Evolutionary conservation across 2,797 vertebrate genomes (phyloP).

Genomic region (Ceyx erithaca): DNA sequence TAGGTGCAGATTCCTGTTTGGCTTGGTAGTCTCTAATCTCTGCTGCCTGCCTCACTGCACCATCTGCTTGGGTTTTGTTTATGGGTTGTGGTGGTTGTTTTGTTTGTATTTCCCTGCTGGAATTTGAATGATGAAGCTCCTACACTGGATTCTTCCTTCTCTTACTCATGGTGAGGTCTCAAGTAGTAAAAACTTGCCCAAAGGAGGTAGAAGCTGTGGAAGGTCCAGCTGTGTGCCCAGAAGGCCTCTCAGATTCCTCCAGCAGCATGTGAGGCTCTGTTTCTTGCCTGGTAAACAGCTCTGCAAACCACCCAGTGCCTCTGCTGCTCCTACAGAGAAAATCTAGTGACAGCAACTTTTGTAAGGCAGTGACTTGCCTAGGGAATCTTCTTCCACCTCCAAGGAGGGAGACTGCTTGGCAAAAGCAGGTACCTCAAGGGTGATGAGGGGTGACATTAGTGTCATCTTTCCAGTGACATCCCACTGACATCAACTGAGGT

Average conservation of each 20-base stretch:
- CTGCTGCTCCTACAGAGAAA: not conserved
- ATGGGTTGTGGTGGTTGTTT: not conserved
- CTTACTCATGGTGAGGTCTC: not conserved
- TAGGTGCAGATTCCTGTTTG: not conserved
- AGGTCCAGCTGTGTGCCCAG: not conserved
- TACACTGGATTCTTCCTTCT: not conserved
- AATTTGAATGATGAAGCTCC: not conserved
- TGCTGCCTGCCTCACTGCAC: not conserved
- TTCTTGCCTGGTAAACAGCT: not conserved
- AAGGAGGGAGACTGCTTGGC: not conserved
- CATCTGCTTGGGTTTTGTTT: not conserved
- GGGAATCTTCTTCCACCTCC: not conserved
- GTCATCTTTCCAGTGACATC: not conserved
- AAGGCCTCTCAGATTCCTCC: not conserved
- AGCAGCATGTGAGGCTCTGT: not conserved
- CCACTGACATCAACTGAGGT: fast-evolving
- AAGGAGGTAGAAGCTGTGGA: not conserved
- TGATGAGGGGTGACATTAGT: not conserved
- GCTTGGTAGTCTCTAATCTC: not conserved
- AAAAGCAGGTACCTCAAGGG: not conserved
- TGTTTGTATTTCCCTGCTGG: not conserved
- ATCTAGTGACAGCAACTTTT: not conserved
- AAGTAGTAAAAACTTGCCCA: not conserved
- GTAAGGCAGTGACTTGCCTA: not conserved
- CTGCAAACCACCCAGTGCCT: not conserved